A percentile compares a stretch with the other conserved stretches of the same genome.
Conservation (phyloP, 2,888 invertebrate species). For the Dynastes hyllus region DNA sequence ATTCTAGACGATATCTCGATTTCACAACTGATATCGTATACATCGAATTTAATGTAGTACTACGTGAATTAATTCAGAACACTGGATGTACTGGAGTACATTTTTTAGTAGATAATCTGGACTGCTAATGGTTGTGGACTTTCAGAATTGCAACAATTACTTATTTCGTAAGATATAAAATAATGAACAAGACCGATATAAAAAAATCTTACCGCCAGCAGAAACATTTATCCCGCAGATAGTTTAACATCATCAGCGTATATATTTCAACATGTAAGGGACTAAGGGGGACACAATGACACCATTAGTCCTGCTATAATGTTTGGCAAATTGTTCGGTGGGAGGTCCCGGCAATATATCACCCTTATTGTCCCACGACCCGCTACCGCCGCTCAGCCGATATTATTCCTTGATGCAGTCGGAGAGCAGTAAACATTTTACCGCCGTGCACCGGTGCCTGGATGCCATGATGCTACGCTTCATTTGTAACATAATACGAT, state of each 20-base stretch:
- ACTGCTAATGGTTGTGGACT: too few relatives aligned
- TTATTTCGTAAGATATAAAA: background rate
- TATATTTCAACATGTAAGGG: constrained; percentile 49
- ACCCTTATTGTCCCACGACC: constrained; percentile 67
- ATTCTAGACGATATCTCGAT: too few relatives aligned
- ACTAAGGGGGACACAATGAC: constrained; percentile 65
- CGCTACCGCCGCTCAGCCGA: constrained; percentile 44
- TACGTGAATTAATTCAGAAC: too few relatives aligned
- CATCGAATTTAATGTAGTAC: too few relatives aligned
- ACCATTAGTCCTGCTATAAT: constrained; percentile 71
- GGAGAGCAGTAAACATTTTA: constrained; percentile 46
- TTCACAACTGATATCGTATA: too few relatives aligned
- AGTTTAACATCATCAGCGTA: constrained; percentile 48
- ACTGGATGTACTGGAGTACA: too few relatives aligned
- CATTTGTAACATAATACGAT: constrained; percentile 47
- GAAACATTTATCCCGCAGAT: constrained; percentile 43
- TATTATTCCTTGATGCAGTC: constrained; percentile 45
- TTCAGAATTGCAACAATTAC: background rate
- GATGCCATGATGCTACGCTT: constrained; percentile 28
- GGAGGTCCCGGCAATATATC: constrained; percentile 70
- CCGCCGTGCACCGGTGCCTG: constrained; percentile 25
- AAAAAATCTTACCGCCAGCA: constrained; percentile 29
- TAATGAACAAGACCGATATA: constrained; percentile 17
- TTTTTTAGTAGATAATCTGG: too few relatives aligned
- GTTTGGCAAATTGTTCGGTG: constrained; percentile 71